These are phyloP conservation scores for Miniopterus natalensis DNA, from an alignment of 2,113 vertebrate genomes.

Conservation along the genomic window DNA sequence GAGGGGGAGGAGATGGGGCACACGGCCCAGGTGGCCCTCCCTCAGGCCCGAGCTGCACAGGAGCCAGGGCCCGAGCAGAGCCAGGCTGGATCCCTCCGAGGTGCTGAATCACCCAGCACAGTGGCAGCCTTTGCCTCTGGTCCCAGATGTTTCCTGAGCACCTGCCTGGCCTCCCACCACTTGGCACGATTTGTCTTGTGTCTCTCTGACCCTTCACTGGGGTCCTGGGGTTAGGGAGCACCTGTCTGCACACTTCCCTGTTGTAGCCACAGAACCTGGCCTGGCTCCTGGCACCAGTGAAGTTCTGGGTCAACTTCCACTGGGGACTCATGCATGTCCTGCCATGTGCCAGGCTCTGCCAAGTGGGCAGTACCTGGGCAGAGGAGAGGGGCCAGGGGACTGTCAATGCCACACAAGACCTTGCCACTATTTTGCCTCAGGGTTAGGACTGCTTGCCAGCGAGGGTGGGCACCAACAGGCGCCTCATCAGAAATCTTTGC, in stretches of 20 bases:
- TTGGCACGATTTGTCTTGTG: rapidly evolving
- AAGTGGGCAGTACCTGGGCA: rapidly evolving
- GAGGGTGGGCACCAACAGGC: rapidly evolving
- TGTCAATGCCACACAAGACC: rapidly evolving
- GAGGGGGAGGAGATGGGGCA: too few species aligned
- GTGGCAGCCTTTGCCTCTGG: neutral
- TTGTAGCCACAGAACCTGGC: neutral
- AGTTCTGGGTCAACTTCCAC: neutral
- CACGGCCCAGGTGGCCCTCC: neutral
- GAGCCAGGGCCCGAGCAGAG: neutral
- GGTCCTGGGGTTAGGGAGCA: neutral
- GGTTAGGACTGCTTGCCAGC: neutral
- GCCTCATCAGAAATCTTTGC: too few species aligned
- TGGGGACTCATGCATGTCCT: rapidly evolving
- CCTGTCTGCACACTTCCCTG: neutral
- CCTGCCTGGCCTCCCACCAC: neutral
- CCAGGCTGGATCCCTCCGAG: neutral
- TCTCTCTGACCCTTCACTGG: neutral
- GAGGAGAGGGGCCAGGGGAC: neutral
- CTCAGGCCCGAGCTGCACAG: rapidly evolving
- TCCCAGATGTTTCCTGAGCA: neutral
- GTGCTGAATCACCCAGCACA: rapidly evolving
- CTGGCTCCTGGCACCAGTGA: rapidly evolving
- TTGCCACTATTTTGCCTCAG: rapidly evolving
- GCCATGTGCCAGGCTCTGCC: rapidly evolving